These are phyloP conservation scores for Lepidochitona cinerea DNA, from an alignment of 2,888 invertebrate species.

Conservation along the genomic window DNA sequence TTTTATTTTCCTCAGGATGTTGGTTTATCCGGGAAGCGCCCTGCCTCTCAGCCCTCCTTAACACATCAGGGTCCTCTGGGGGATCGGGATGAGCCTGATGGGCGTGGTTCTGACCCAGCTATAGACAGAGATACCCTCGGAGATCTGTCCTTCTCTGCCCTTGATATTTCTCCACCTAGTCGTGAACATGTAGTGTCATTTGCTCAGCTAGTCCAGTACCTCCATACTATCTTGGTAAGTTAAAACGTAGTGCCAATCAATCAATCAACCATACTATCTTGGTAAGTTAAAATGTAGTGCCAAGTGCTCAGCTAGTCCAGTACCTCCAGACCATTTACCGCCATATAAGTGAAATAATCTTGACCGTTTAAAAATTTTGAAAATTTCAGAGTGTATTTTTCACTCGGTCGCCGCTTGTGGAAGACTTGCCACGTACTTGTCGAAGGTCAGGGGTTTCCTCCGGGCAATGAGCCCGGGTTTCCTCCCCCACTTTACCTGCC, in stretches of 20 bases:
- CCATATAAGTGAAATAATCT: slow-evolving; percentile 35
- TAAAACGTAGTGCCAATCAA: background rate
- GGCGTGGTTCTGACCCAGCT: slow-evolving; percentile 10
- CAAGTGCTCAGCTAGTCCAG: slow-evolving; percentile 86
- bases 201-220: slow-evolving; percentile 86
- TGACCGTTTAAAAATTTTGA: no score
- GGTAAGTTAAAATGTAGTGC: slow-evolving; percentile 80
- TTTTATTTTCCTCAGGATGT: background rate
- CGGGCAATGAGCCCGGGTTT: no score
- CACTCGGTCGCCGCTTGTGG: no score
- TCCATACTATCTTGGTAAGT: slow-evolving; percentile 82
- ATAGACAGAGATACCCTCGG: slow-evolving; percentile 40
- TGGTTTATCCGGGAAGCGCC: background rate
- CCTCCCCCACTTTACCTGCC: no score
- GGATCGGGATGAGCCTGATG: slow-evolving; percentile 22
- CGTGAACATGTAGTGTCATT: slow-evolving; percentile 82
- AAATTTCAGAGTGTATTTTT: no score
- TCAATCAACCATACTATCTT: no score
- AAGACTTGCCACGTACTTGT: no score
- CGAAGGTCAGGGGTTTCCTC: no score
- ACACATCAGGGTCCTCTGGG: slow-evolving; percentile 5
- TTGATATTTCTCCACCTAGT: slow-evolving; percentile 73
- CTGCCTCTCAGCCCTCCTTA: background rate
- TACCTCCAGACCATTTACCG: slow-evolving; percentile 86
- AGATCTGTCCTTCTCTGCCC: slow-evolving; percentile 39